Evolutionary conservation across 2,113 vertebrate genomes (phyloP), one percentile per base, ranked within the genome.

Genomic region (Leucoraja erinaceus): DNA sequence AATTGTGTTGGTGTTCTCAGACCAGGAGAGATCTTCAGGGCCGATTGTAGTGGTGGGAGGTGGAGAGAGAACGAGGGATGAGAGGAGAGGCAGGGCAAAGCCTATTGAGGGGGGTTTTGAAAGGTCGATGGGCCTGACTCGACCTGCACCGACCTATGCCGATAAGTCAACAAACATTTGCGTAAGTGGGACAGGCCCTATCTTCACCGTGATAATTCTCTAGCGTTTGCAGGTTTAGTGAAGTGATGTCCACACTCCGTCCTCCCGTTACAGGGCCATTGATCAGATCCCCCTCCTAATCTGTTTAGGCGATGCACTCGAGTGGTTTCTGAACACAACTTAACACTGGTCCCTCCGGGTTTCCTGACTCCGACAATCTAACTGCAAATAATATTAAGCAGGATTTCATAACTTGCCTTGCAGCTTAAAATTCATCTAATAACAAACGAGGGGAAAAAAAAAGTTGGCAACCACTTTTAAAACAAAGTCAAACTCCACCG

Each of bases 281-380:
- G 68, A 90, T 90, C 88, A 90, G 31, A n/a, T 22, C 70, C 38
- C 66, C n/a, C 95, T 95, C 94, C 94, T 94, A 95, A 93, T 93
- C 95, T 94, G 93, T 94, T 94, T 93, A 95, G 96, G 95, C 91
- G 83, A 93, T 93, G 94, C 93, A 94, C 94, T 95, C 95, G 94
- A 95, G 95, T 95, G 95, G 93, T 95, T 96, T 95, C 94, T 84
- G 94, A 95, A 94, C 94, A 95, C 94, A 94, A 95, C 94, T 96
- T 95, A 96, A 95, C 93, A 94, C 94, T 94, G 94, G 94, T 91
- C 33, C 94, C 94, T 95, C 94, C 25, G 61, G 95, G 94, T 94
- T 94, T 95, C 93, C 93, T 47, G 38, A 1, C 38, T 47, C 38
- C 38, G 38, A 47, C 93, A 28, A 83, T 94, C 95, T 86, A 95